These are phyloP conservation scores for Holothuria glaberrima DNA, from an alignment of 35 echinoderm and acorn worm species.

Conservation along the genomic window DNA sequence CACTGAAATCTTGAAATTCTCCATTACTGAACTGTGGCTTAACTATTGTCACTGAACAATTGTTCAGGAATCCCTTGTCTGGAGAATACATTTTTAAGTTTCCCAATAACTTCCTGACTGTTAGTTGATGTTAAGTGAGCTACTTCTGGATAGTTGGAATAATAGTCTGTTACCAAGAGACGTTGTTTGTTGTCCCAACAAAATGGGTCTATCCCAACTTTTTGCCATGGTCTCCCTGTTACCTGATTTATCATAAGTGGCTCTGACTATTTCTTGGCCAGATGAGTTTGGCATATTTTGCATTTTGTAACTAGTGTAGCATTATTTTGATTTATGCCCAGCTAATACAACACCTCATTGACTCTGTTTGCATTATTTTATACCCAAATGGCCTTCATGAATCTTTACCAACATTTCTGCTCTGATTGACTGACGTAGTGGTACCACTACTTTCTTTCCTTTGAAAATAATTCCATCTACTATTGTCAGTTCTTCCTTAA, in stretches of 20 bases:
- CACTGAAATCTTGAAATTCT: not conserved
- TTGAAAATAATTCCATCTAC: constrained; percentile 24
- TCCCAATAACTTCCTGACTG: not conserved
- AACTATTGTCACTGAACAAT: constrained; percentile 30
- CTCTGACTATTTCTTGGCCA: not conserved
- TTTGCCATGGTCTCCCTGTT: constrained; percentile 6
- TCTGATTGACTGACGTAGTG: constrained; percentile 13
- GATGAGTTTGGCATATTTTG: not conserved
- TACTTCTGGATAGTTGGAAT: constrained; percentile 29
- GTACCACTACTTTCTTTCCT: constrained; percentile 54
- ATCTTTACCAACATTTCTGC: constrained; percentile 54
- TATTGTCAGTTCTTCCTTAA: constrained; percentile 40
- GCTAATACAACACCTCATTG: not conserved
- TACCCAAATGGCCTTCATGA: constrained; percentile 45
- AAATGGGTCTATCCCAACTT: constrained; percentile 38
- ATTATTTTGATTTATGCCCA: not conserved
- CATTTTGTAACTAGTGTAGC: not conserved
- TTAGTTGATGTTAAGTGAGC: not conserved
- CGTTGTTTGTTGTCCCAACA: constrained; percentile 26
- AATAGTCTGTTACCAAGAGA: constrained; percentile 41
- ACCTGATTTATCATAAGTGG: not conserved
- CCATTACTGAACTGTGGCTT: constrained; percentile 37
- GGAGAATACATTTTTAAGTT: not conserved
- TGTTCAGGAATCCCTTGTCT: constrained; percentile 35
- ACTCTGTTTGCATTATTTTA: not conserved